Base-by-base conservation (phyloP, 1,140 invertebrate species). In the Habropoda laboriosa region DNA sequence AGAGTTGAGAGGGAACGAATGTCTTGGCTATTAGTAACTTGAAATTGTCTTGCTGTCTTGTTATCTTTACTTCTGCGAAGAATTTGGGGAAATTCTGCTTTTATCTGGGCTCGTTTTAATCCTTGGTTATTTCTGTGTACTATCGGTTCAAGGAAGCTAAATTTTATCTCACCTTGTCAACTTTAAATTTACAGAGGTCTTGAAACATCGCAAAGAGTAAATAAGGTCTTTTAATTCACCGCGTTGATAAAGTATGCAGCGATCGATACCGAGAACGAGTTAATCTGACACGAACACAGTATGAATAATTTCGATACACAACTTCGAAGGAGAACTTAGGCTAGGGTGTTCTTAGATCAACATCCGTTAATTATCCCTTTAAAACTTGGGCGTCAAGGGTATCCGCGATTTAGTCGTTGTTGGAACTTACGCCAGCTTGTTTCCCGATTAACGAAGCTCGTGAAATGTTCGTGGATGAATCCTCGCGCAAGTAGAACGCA, bases 361-460 rank as follows among this genome's bases (percentile, higher is more conserved):
- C 71, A 63, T 16, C 42, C 45, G 42, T 73, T 73, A 73, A 73
- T 73, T 73, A 73, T 73, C 72, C 42, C 45, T 64, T 64, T 74
- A 74, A 74, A 74, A 74, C 40, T 64, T 74, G 18, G 6, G 3
- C 32, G 21, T 47, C 7, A 32, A 32, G 71, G 24, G n/a, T 21
- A 64, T 16, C 21, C 32, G 58, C 32, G 45, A 74, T 74, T 74
- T 64, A 74, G 32, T 16, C 49, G 32, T 74, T 18, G 24, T 10
- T 16, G 1, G 13, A 58, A 57, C 53, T 63, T 30, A 12, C 30
- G 27, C 16, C 8, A 7, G 40, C 70, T 70, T 35, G 21, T 67
- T 51, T 24, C 18, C 12, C 30, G 47, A 51, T 67, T 51, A 67
- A 32, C 13, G 27, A 67, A 67, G 21, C 18, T 32, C 30, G 53